Evolutionary conservation across 2,888 invertebrate species (phyloP), one percentile per base, ranked within the genome.

Genomic region (Cataglyphis albicans): DNA sequence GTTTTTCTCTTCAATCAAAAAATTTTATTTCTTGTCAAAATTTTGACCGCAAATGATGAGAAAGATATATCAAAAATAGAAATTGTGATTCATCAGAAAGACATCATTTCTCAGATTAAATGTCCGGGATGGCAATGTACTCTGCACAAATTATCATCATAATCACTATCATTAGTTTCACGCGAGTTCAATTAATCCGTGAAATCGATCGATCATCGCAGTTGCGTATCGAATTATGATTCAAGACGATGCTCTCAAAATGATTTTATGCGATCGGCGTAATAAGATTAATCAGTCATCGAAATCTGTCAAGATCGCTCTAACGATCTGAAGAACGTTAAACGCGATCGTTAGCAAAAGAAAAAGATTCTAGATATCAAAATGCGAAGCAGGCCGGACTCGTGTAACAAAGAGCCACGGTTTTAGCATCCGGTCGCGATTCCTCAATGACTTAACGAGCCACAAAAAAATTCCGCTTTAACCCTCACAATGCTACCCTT

Each of bases 361-460:
- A 52, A 78, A 48, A 70, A 59, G 57, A 44, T 70, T 44, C 35
- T 59, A 59, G 70, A 70, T n/a, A 59, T 78, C 75, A 18, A 70
- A 70, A 70, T 59, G 78, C 76, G 68, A 68, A 76, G 55, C 70
- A 44, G 70, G 41, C 78, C 78, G 59, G 41, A 44, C 44, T 78
- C 70, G 70, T 38, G 59, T 25, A 65, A 78, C 78, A 78, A 78
- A 78, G 78, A 78, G 59, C 70, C 59, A 78, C 59, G 57, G 57
- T 57, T 41, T 68, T 21, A 25, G 68, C 68, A 78, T 78, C 70
- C 48, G 48, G 70, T 70, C 78, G 76, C 67, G 57, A 15, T 57
- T 57, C 59, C 55, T 52, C 78, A 6, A 70, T 44, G 61, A 59
- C 38, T 35, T 67, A 78, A 59, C 70, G 59, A 78, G 59, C 44